Evolutionary conservation across 2,888 invertebrate genomes (phyloP), one percentile per base, ranked within the genome.

Genomic region (Lathronympha strigana): DNA sequence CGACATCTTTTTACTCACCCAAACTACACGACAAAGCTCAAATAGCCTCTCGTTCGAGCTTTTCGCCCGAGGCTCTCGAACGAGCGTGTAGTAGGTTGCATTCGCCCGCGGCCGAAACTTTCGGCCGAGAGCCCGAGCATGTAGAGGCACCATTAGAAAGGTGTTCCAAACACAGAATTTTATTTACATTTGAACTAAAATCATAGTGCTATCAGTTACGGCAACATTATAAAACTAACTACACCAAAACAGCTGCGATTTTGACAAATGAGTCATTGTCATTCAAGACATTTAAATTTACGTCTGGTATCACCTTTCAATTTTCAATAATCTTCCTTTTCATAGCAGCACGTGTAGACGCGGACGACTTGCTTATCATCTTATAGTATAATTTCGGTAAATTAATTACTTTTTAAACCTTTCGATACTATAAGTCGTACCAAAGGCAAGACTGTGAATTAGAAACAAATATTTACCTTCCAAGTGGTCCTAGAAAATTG

Each of bases 321-420:
- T 54, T 68, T 72, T 69, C 62, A 73, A 75, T 75, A 83, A 76
- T 84, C 85, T 84, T 85, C 84, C 87, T 87, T 88, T 88, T 85
- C 78, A 82, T 78, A 83, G 81, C 84, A 84, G 90, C 90, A 91
- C 90, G 90, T 90, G 90, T 87, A 86, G 87, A 88, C 88, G 88
- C 89, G 82, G 86, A 83, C 84, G 80, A 81, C 81, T 86, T 80
- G 81, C 80, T 73, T 81, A 82, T 68, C 82, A 78, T 81, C 81
- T 71, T 73, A 71, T 81, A 77, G 73, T 80, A 81, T 69, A 81
- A 74, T 77, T 75, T 82, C 82, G 82, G 82, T 85, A 81, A 80
- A 61, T 60, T 71, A 63, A 61, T 73, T 68, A 69, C 67, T 66
- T 33, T 55, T 50, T 38, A 36, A 31, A 55, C 17, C 38, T 50